These are phyloP conservation scores for Caenorhabditis auriculariae DNA, from an alignment of 2,888 invertebrate species.

Conservation along the genomic window DNA sequence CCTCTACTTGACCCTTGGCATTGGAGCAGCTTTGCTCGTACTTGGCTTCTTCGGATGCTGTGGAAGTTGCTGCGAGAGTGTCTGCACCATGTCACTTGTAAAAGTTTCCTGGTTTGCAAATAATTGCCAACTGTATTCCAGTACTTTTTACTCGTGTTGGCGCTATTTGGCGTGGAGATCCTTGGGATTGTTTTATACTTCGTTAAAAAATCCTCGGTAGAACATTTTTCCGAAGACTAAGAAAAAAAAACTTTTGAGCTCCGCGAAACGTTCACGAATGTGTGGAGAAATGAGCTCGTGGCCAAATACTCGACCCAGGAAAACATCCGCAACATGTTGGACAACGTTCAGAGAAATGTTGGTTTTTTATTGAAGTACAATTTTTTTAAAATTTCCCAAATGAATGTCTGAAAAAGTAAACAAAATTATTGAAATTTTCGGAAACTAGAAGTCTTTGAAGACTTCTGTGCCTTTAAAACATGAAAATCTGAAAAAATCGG, in stretches of 20 bases:
- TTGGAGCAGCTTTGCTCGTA: conserved; percentile 44
- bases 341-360: conserved; percentile 37
- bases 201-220: conserved; percentile 36
- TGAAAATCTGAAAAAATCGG: no score
- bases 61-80: conserved; percentile 47
- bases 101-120: conserved; percentile 2
- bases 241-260: conserved; percentile 23
- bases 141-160: conserved; percentile 45
- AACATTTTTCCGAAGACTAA: neutral
- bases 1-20: conserved; percentile 37
- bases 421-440: neutral
- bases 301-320: conserved; percentile 27
- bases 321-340: conserved; percentile 17
- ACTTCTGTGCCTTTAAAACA: neutral
- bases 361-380: no score
- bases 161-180: conserved; percentile 42
- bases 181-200: conserved; percentile 43
- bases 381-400: no score
- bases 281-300: conserved; percentile 37
- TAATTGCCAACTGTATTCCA: conserved; percentile 12
- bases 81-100: conserved; percentile 42
- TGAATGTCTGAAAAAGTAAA: no score
- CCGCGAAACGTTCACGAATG: conserved; percentile 15
- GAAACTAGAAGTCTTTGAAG: neutral
- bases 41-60: conserved; percentile 55